Percentiles rank a stretch among this genome's conserved stretches.
Evolutionary conservation across 2,888 invertebrate species (phyloP).

Genomic region (Caenorhabditis macrosperma): DNA sequence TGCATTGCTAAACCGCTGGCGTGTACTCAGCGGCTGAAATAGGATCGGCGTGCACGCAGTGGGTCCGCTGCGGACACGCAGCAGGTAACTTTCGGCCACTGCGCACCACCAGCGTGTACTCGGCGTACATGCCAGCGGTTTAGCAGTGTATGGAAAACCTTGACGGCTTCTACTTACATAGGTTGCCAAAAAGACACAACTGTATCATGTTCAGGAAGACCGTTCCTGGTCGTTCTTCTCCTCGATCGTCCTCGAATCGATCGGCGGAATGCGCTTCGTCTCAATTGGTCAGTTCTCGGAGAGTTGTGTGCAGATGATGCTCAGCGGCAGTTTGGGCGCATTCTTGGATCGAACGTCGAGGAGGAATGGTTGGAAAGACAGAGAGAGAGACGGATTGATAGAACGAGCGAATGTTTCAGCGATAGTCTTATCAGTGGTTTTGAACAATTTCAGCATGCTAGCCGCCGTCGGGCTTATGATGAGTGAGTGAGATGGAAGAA

Average conservation of each 20-base stretch:
- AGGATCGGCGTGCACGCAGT: too few species aligned
- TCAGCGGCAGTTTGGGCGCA: conserved; percentile 54
- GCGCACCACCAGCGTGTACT: too few species aligned
- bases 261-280: conserved; percentile 68
- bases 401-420: too few species aligned
- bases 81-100: too few species aligned
- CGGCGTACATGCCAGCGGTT: too few species aligned
- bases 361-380: conserved; percentile 31
- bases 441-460: not conserved
- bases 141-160: too few species aligned
- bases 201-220: conserved; percentile 58
- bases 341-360: conserved; percentile 50
- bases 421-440: not conserved
- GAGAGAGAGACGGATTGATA: not conserved
- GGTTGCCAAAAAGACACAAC: conserved; percentile 1
- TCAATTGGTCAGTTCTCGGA: conserved; percentile 68
- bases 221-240: conserved; percentile 68
- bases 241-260: conserved; percentile 59
- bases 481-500: too few species aligned
- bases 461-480: not conserved
- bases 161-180: conserved; percentile 57
- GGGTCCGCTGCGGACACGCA: too few species aligned
- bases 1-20: not conserved
- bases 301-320: conserved; percentile 56
- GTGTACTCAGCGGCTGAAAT: not conserved